Evolutionary conservation across 2,888 invertebrate genomes (phyloP), one percentile per base, ranked within the genome.

Genomic region (Acronicta psi): DNA sequence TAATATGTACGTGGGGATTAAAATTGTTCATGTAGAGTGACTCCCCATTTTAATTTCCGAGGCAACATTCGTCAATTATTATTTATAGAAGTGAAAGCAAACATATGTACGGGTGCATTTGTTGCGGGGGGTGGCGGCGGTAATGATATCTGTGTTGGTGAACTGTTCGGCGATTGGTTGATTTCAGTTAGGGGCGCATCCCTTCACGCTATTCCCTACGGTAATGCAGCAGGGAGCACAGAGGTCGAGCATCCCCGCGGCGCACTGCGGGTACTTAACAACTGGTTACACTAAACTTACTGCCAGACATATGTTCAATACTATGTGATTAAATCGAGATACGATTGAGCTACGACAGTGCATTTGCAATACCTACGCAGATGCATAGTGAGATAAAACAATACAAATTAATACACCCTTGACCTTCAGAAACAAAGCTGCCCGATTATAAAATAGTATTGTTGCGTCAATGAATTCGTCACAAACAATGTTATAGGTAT

Each of bases 61-160:
- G 73, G 81, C 79, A 81, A 75, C 81, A 85, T 83, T 87, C 79
- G 79, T 84, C 85, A 87, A 90, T 91, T 90, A 91, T 92, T 92
- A 92, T 92, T 93, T 91, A 88, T 84, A 87, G 83, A 66, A 79
- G 86, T 90, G 90, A 92, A 90, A 86, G 85, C 85, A 82, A 91
- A 89, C 92, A 92, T 93, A 93, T 93, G 93, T 92, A 90, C 82
- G 80, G 64, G 80, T 81, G 73, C 69, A 77, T 83, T 83, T 75
- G 74, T 76, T 64, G 64, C 71, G 80, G 69, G 86, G 92, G 92
- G 93, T 88, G 88, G 78, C 73, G 67, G 74, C 58, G 44, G 79
- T 88, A 87, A 89, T 87, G 82, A 84, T 84, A 83, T 85, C 82
- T 83, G 83, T 84, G 69, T 67, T 60, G 73, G 81, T 69, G 57